Evolutionary conservation across 2,888 invertebrate species (phyloP), one percentile per base, ranked within the genome.

Genomic region (Ochropacha duplaris): DNA sequence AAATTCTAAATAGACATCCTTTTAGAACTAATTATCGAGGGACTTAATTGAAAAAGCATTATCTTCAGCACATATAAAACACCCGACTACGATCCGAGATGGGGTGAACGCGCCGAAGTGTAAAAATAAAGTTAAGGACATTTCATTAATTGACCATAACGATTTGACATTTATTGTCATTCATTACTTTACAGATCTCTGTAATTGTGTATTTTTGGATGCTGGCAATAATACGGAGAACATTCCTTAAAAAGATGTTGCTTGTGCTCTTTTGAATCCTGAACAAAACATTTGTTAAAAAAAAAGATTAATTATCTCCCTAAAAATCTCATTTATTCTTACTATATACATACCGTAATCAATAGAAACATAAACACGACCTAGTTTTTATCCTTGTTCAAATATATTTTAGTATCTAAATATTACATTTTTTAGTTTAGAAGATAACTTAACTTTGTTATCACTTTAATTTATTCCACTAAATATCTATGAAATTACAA

Each of bases 41-140:
- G 36, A n/a, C 36, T 36, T 39, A 39, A 39, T 14, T 14, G 9
- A 9, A 28, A 34, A 3, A 14, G 4, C 34, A 34, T 4, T 34
- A 34, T 34, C 34, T 12, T 2, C 34, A 34, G 36, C 14, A n/a
- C 9, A 19, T 44, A 44, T 44, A 44, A 44, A 19, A 44, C 9
- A 44, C 44, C 44, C 19, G 54, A 55, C 36, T 22, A 56, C 57
- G 72, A 36, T 36, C 1, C 9, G 75, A 78, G 82, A 44, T 19
- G 44, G 9, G 44, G 80, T 84, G 80, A 84, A 84, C 76, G 81
- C 75, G 76, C 83, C 69, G 60, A 64, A 57, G 78, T 72, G 74
- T 74, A 79, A 81, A 83, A 86, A 84, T 84, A 83, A 84, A 79
- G 76, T 76, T 81, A 82, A 86, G 85, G 84, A 61, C 54, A 57